Conservation (phyloP, 2,113 vertebrate genomes). For the Cyprinodon brontotheroides region DNA sequence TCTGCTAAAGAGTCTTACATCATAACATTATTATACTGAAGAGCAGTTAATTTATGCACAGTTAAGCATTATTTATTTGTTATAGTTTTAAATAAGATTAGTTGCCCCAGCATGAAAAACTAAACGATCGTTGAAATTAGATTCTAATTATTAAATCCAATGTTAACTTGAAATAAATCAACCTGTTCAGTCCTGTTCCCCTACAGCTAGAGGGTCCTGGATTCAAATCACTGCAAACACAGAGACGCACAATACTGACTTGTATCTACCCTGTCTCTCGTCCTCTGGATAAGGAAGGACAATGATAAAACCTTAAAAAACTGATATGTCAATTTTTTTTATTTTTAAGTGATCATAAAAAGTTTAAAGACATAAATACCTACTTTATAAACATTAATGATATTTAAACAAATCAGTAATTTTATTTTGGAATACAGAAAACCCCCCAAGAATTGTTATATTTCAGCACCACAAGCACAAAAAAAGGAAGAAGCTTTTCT, state of each 20-base stretch:
- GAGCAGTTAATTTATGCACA: neutral
- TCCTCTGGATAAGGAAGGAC: neutral
- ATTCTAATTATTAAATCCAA: neutral
- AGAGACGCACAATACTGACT: neutral
- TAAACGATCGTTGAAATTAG: neutral
- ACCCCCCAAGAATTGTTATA: neutral
- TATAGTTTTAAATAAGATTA: neutral
- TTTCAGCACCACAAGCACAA: neutral
- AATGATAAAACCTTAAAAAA: neutral
- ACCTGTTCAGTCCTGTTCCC: too few relatives aligned
- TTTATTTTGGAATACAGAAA: neutral
- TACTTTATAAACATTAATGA: neutral
- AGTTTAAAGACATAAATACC: neutral
- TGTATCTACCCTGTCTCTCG: neutral
- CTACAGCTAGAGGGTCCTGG: too few relatives aligned
- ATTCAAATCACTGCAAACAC: too few relatives aligned
- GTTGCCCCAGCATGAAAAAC: neutral
- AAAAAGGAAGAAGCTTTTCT: too few relatives aligned
- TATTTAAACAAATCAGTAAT: neutral
- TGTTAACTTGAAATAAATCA: neutral
- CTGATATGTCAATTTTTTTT: neutral
- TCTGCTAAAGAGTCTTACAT: constrained; percentile 31
- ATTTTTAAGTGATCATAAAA: neutral
- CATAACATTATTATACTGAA: constrained; percentile 21
- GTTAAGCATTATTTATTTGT: constrained; percentile 1